Evolutionary conservation across 2,797 vertebrate genomes (phyloP).

Genomic region (Oreortyx pictus): DNA sequence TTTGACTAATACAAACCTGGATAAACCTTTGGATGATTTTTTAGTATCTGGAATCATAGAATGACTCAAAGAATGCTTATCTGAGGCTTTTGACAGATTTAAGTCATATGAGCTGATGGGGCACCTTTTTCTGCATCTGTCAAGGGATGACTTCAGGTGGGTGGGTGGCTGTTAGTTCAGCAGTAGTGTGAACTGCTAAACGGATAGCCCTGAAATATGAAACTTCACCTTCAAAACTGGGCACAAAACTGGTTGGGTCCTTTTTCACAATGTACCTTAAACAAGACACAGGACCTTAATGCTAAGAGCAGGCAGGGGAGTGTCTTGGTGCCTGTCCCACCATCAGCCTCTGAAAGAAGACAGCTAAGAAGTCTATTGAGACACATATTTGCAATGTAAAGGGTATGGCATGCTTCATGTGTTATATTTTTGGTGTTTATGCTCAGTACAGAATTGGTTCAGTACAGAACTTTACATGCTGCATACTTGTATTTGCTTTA

Average conservation of each 20-base stretch:
- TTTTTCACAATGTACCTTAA: not conserved
- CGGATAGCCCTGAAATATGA: not conserved
- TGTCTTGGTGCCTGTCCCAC: not conserved
- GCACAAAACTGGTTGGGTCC: not conserved
- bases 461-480: not conserved
- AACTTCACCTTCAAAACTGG: not conserved
- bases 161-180: not conserved
- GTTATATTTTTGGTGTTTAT: not conserved
- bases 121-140: not conserved
- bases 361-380: not conserved
- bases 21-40: slow-evolving; percentile 38
- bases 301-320: not conserved
- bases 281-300: accelerated
- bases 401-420: not conserved
- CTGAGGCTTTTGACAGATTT: not conserved
- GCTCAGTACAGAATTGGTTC: not conserved
- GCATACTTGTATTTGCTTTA: not conserved
- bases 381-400: not conserved
- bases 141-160: not conserved
- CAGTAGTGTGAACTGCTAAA: not conserved
- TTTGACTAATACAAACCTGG: slow-evolving; percentile 14
- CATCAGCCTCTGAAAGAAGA: not conserved
- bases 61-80: not conserved
- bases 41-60: not conserved
- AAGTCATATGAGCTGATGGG: not conserved